phyloP scores from a whole-genome alignment of 92 coral and sea anemone genomes.

The Galaxea fascicularis region DNA sequence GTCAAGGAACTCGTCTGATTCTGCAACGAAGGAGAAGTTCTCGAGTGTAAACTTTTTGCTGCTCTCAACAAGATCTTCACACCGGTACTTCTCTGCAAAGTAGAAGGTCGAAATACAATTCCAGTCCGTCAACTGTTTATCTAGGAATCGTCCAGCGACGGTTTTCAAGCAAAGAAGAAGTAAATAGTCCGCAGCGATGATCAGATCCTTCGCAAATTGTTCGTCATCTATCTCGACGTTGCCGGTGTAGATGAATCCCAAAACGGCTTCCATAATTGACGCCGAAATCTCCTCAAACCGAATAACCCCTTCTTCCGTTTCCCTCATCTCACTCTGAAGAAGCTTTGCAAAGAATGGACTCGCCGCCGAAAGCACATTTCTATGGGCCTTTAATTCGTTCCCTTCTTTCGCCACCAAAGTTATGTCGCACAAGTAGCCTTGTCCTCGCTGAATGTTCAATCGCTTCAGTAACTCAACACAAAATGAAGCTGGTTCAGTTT shows the following conservation, averaged over 20 bases:
- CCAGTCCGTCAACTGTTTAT: neutral
- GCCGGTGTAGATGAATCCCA: slow-evolving; percentile 39
- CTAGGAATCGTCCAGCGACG: slow-evolving; percentile 9
- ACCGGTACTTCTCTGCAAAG: slow-evolving; percentile 26
- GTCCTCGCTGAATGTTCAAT: slow-evolving; percentile 10
- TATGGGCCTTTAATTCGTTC: slow-evolving; percentile 27
- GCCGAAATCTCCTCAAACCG: slow-evolving; percentile 25
- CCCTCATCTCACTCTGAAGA: slow-evolving; percentile 31
- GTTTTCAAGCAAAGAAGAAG: slow-evolving; percentile 4
- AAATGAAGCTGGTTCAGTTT: neutral
- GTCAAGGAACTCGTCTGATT: neutral
- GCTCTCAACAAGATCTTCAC: neutral
- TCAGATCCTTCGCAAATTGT: neutral
- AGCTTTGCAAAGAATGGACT: slow-evolving; percentile 18
- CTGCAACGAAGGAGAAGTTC: slow-evolving; percentile 13
- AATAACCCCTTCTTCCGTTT: slow-evolving; percentile 12
- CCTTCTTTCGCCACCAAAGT: slow-evolving; percentile 17
- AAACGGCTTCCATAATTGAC: slow-evolving; percentile 6
- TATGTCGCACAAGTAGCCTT: slow-evolving; percentile 16
- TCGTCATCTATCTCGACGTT: slow-evolving; percentile 9
- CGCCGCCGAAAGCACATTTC: slow-evolving; percentile 28
- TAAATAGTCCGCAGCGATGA: neutral
- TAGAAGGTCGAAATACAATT: slow-evolving; percentile 36
- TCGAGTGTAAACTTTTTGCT: neutral
- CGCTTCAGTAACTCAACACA: slow-evolving; percentile 17